These are phyloP conservation scores for Erythrocercus mccallii DNA, from an alignment of 2,113 vertebrate genomes.

Conservation along the genomic window DNA sequence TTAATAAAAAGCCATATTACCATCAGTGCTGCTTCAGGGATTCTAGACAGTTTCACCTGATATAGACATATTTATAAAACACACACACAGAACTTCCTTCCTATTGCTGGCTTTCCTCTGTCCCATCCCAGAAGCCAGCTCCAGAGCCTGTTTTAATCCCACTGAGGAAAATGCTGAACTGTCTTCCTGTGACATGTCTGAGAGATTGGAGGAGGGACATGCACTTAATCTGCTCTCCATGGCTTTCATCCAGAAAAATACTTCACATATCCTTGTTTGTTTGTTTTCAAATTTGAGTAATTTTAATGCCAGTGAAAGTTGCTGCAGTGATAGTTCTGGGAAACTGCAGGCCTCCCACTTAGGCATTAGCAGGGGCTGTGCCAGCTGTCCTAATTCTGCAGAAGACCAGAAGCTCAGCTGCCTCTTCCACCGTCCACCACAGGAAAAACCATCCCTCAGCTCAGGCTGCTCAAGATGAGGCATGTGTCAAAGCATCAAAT, in stretches of 20 bases:
- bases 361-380: neutral
- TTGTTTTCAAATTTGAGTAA: conserved; percentile 44
- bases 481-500: neutral
- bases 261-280: conserved; percentile 41
- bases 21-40: neutral
- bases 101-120: neutral
- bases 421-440: neutral
- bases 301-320: conserved; percentile 37
- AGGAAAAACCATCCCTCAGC: neutral
- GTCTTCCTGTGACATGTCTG: neutral
- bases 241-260: conserved; percentile 49
- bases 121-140: neutral
- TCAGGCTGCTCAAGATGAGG: neutral
- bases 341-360: neutral
- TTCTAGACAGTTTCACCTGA: neutral
- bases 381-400: neutral
- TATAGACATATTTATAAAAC: neutral
- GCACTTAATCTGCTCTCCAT: neutral
- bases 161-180: neutral
- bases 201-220: neutral
- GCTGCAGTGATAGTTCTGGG: conserved; percentile 16
- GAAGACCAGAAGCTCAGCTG: neutral
- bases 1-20: neutral
- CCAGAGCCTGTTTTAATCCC: neutral
- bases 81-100: neutral